Base-by-base conservation (phyloP, 1,140 invertebrate genomes). In the Orius laevigatus region DNA sequence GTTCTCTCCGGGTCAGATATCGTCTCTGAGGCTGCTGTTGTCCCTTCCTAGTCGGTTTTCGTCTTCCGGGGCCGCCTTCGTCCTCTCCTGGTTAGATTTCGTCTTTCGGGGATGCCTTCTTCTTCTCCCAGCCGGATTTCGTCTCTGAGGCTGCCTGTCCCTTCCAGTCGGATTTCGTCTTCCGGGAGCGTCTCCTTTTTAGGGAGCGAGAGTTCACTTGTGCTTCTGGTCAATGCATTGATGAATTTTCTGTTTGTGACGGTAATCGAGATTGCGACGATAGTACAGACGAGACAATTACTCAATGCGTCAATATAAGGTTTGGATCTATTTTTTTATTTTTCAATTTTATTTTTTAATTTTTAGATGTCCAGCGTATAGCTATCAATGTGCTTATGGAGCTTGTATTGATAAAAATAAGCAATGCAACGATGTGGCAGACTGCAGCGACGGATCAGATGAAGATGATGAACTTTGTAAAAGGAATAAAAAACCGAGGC, bases 381-480 rank as follows among this genome's bases (percentile, higher is more conserved):
- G 65, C 2, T 76, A 73, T 58, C 68, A 67, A 9, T 80, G 77
- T 52, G 59, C 63, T 10, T 76, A 73, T 45, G 75, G 78, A 9
- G 69, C 66, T 9, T 80, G 76, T 51, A 66, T 80, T 5, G 59
- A 66, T 14, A 64, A 66, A 5, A 62, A 71, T 42, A 53, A 58
- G 1, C 61, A 59, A 14, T 79, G 77, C 55, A 68, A 85, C 59
- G 69, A 70, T 0, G 55, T 62, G 2, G 59, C 59, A 32, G 71
- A 85, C 46, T 86, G 81, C 58, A 50, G 63, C 0, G 78, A 83
- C 55, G 70, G 71, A 9, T 79, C 79, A 2, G 85, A 89, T 53
- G 55, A 56, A 46, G 44, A 33, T 15, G 38, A 47, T 9, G 49
- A 50, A 20, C 42, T 50, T 20, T 50, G 49, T 34, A 19, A 36